Conservation (phyloP, 1,140 invertebrate species). For the Pseudomyrmex dendroicus region DNA sequence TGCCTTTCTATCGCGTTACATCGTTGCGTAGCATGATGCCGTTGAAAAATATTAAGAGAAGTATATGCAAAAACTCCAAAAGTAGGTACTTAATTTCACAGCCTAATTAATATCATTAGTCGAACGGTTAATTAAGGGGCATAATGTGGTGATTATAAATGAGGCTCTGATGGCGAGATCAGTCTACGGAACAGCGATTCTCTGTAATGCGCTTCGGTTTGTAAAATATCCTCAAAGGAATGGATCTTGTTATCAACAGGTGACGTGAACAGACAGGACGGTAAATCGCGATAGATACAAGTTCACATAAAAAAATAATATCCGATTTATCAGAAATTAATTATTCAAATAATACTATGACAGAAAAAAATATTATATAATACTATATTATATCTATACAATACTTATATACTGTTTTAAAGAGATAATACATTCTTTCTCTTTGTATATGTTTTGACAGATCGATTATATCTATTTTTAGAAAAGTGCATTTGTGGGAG, state of each 20-base stretch:
- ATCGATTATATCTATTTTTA: conserved; percentile 37
- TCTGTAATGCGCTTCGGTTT: conserved; percentile 60
- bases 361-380: neutral
- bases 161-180: conserved; percentile 69
- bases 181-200: conserved; percentile 79
- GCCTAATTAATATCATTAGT: conserved; percentile 83
- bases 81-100: conserved; percentile 81
- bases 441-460: conserved; percentile 11
- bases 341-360: neutral
- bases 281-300: neutral
- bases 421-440: neutral
- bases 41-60: conserved; percentile 55
- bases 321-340: conserved; percentile 3
- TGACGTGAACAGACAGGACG: neutral
- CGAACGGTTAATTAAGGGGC: conserved; percentile 82
- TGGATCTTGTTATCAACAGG: conserved; percentile 39
- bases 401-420: neutral
- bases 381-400: too few relatives aligned
- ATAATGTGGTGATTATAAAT: conserved; percentile 81
- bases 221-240: conserved; percentile 54
- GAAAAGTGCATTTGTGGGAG: conserved; percentile 23
- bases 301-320: conserved; percentile 11
- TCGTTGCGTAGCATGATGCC: neutral
- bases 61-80: conserved; percentile 57
- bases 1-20: conserved; percentile 12